Evolutionary conservation across 2,888 invertebrate species (phyloP), one percentile per base, ranked within the genome.

Genomic region (Torymus aiolomorphi): DNA sequence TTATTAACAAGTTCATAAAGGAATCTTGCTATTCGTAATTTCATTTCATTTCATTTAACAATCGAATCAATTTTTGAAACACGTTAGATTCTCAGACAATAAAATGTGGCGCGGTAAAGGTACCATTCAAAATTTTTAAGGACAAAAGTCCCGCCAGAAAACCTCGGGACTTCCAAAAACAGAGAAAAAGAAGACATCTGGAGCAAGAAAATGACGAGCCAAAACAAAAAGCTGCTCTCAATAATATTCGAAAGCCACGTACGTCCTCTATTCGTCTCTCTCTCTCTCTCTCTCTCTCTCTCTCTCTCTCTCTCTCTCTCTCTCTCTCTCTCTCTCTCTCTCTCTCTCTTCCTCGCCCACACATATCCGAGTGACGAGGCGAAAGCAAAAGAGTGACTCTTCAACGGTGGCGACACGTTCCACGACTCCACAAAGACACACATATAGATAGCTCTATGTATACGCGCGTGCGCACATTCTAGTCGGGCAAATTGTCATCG

Each of bases 401-500:
- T 62, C 54, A 76, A 52, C 31, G 71, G 24, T 16, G 51, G 8
- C 31, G 4, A 3, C 31, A 31, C 24, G 24, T 24, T 24, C 24
- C 24, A 24, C 24, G 24, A 24, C 24, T 24, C 24, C 24, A 24
- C 24, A 24, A 2, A 24, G 2, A 24, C 24, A 24, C 24, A 24
- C 24, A 24, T 3, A 24, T 24, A 24, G 2, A 24, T 24, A 24
- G 2, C 2, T 24, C n/a, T 31, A 31, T 14, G 13, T 65, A 49
- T n/a, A 42, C 20, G 54, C 18, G 4, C 24, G 51, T 12, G 51
- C 59, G 57, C 13, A 12, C 66, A 59, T 51, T 66, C 65, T 56
- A 67, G 62, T 63, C 63, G 69, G 49, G 42, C 63, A 70, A 79
- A 79, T 75, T 79, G 74, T 75, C 65, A 65, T 70, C n/a, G n/a